Conservation (phyloP, 1,140 invertebrate species). For the Panagrolaimus sp. region DNA sequence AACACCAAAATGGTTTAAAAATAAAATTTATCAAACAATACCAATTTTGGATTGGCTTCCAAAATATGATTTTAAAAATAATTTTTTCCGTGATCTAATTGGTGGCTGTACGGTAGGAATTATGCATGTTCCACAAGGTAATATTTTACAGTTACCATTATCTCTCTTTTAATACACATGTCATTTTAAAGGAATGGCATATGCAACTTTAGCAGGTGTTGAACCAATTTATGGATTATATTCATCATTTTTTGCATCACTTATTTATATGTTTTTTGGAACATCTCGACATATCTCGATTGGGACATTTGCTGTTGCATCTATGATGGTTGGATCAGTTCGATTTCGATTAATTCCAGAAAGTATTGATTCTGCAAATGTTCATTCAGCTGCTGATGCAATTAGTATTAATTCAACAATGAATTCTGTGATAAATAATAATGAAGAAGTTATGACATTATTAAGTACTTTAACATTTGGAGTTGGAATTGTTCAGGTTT, state of each 20-base stretch:
- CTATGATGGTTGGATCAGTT: constrained; percentile 59
- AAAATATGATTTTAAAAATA: constrained; percentile 46
- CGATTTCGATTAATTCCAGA: constrained; percentile 36
- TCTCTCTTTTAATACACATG: too few relatives aligned
- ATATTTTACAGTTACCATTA: constrained; percentile 29
- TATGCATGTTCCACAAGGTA: constrained; percentile 60
- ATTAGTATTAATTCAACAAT: not conserved
- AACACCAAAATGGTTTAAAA: too few relatives aligned
- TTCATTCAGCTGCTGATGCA: too few relatives aligned
- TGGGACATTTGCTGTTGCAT: constrained; percentile 60
- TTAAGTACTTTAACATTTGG: not conserved
- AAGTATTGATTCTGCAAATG: not conserved
- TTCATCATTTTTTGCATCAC: constrained; percentile 58
- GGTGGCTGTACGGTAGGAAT: constrained; percentile 59
- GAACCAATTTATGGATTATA: constrained; percentile 59
- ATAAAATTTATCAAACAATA: too few relatives aligned
- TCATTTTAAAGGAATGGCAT: constrained; percentile 36
- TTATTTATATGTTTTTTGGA: constrained; percentile 59
- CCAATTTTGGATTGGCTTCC: constrained; percentile 52
- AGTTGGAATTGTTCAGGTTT: constrained; percentile 22
- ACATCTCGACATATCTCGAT: constrained; percentile 59
- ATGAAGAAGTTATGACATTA: not conserved
- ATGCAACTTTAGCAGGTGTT: constrained; percentile 56
- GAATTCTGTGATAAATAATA: not conserved
- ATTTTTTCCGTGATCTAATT: constrained; percentile 55